Evolutionary conservation across 1,140 invertebrate genomes (phyloP).

Genomic region (Drosophila watanabei): DNA sequence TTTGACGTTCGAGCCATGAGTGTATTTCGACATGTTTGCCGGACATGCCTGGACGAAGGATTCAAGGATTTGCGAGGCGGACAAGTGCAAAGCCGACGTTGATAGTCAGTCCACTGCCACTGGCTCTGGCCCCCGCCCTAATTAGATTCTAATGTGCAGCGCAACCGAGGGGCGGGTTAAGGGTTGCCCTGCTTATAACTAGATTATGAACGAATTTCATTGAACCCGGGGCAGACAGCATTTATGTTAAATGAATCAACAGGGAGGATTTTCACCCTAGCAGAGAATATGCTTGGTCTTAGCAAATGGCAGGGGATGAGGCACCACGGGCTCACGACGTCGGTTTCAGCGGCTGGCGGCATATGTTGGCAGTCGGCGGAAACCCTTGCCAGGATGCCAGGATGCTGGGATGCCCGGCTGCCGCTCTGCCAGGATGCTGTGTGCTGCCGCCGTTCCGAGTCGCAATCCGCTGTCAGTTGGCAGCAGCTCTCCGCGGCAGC

Average conservation of each 20-base stretch:
- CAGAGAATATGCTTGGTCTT: slow-evolving; percentile 55
- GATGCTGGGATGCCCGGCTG: slow-evolving; percentile 52
- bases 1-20: slow-evolving; percentile 40
- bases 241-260: slow-evolving; percentile 62
- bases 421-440: slow-evolving; percentile 76
- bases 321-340: slow-evolving; percentile 50
- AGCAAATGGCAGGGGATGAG: neutral
- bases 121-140: slow-evolving; percentile 44
- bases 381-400: slow-evolving; percentile 54
- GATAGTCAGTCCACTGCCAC: slow-evolving; percentile 52
- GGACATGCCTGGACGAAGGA: slow-evolving; percentile 62
- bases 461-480: slow-evolving; percentile 43
- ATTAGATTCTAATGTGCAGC: slow-evolving; percentile 82
- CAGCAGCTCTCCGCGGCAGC: slow-evolving; percentile 50
- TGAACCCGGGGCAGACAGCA: slow-evolving; percentile 44
- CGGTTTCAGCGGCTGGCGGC: slow-evolving; percentile 72
- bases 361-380: slow-evolving; percentile 80
- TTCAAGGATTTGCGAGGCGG: slow-evolving; percentile 61
- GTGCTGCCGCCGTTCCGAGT: slow-evolving; percentile 55
- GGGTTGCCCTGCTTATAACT: slow-evolving; percentile 64
- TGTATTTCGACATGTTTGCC: slow-evolving; percentile 68
- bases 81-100: slow-evolving; percentile 78
- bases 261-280: slow-evolving; percentile 55
- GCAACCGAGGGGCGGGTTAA: slow-evolving; percentile 26
- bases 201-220: slow-evolving; percentile 81